Percentiles rank a stretch among this genome's conserved stretches.
Conservation (phyloP, 2,888 invertebrate species). For the Sipha maydis region DNA sequence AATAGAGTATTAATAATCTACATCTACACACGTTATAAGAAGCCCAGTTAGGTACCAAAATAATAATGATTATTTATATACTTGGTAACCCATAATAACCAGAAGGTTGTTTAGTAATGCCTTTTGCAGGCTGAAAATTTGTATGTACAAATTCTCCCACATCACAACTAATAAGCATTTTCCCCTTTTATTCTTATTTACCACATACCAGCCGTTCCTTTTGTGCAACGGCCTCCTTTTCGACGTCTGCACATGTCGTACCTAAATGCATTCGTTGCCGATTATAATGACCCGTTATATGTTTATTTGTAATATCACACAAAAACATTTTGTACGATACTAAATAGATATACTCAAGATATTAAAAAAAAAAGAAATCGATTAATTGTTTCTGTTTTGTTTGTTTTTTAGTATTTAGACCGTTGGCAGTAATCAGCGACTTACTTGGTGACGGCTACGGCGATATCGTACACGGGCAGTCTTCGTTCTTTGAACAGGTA, state of each 20-base stretch:
- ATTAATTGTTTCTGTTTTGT: constrained; percentile 10
- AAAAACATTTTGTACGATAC: not conserved
- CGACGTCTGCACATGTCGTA: constrained; percentile 97
- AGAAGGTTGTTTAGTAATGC: constrained; percentile 60
- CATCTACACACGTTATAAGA: constrained; percentile 38
- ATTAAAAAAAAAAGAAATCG: not conserved
- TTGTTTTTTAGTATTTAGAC: not conserved
- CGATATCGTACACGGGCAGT: constrained; percentile 94
- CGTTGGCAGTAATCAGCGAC: constrained; percentile 67
- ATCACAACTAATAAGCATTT: constrained; percentile 64
- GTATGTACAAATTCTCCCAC: constrained; percentile 66
- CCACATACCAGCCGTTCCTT: constrained; percentile 95
- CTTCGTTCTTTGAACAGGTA: constrained; percentile 93
- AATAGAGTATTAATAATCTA: constrained; percentile 27
- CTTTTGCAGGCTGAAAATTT: constrained; percentile 50
- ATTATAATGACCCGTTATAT: constrained; percentile 41
- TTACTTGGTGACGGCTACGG: constrained; percentile 96
- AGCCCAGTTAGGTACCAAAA: constrained; percentile 31
- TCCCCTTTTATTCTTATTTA: constrained; percentile 61
- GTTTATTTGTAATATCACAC: not conserved
- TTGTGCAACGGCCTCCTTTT: constrained; percentile 96
- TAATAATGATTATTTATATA: not conserved
- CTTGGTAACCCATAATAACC: constrained; percentile 25
- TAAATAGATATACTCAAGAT: constrained; percentile 16
- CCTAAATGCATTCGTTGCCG: constrained; percentile 71